Evolutionary conservation across 2,113 vertebrate genomes (phyloP), one percentile per base, ranked within the genome.

Genomic region (Amblyopsis rosae): DNA sequence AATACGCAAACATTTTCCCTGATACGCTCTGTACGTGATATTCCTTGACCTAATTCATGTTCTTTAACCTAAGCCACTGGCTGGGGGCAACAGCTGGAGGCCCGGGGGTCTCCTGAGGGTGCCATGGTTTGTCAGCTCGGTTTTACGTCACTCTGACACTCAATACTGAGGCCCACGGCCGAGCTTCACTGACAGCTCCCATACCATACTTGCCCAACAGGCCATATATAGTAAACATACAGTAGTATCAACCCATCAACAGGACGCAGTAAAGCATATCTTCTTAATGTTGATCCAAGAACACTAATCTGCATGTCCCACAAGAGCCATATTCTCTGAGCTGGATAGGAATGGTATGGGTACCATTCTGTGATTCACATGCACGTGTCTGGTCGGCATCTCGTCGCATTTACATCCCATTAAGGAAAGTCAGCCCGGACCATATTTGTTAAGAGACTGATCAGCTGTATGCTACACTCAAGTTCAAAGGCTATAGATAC

Each of bases 71-170:
- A 59, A 9, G 70, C 73, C 76, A 78, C 82, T 83, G 80, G 84
- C 81, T 64, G 67, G 67, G 62, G 75, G 80, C 81, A 51, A 75
- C 66, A 80, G 81, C 82, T 87, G 82, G 73, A 85, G 70, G 60
- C 62, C 46, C 32, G 17, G 26, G 54, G 10, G 75, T 83, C 86
- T 80, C 87, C 76, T 15, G 82, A 67, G 86, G 84, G 82, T 49
- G 76, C 59, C 1, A 67, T 3, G 59, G 76, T 67, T 75, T 78
- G 87, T 87, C 86, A 73, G 69, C 63, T 81, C 35, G 3, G 77
- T 76, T 82, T 85, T 84, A 59, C 12, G 62, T 86, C 85, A 82
- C 76, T 62, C 74, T n/a, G 65, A 87, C 81, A 81, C 83, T 86
- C 84, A 75, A 81, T 73, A 53, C 69, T 41, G 60, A 62, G 17